Base-by-base conservation (phyloP, 2,113 vertebrate species). In the Tenrec ecaudatus region DNA sequence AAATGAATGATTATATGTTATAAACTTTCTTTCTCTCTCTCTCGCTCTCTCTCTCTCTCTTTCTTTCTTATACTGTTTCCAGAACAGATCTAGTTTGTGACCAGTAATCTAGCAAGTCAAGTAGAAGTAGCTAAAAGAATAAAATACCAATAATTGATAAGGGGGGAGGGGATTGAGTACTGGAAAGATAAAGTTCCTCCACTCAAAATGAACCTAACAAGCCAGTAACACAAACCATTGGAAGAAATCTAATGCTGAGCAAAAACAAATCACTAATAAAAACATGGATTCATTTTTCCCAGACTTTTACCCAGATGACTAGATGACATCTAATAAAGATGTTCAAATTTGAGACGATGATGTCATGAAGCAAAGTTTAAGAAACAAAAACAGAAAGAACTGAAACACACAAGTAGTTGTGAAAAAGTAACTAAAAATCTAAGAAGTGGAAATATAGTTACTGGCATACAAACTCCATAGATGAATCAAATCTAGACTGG, bases 231-330 rank as follows among this genome's bases (percentile, higher is more conserved):
- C 7, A 90, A 94, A 90, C 64, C 25, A 60, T 1, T 73, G n/a
- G 7, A 58, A 87, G 57, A 83, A 88, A 80, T 87, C 8, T 87
- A 60, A 84, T 62, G 36, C 88, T 29, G 64, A 8, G 80, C 19
- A 19, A 19, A 69, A 33, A 68, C 23, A 53, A 64, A 82, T 4
- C 9, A 38, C 38, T 38, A 88, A 92, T 36, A 82, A 88, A 92
- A 85, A 80, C 47, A 88, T 64, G 9, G 79, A 94, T 82, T 85
- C 75, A 90, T n/a, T n/a, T n/a, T n/a, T n/a, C n/a, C n/a, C n/a
- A n/a, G n/a, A n/a, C n/a, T n/a, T n/a, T n/a, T 7, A 90, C 6
- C 47, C 58, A 90, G 36, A 84, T 69, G 27, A 78, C 88, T 79
- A 85, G 40, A 88, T 2, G 40, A 40, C 73, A 16, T 31, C 27